Conservation (phyloP, 2,797 vertebrate genomes). For the Bufotes viridis region DNA sequence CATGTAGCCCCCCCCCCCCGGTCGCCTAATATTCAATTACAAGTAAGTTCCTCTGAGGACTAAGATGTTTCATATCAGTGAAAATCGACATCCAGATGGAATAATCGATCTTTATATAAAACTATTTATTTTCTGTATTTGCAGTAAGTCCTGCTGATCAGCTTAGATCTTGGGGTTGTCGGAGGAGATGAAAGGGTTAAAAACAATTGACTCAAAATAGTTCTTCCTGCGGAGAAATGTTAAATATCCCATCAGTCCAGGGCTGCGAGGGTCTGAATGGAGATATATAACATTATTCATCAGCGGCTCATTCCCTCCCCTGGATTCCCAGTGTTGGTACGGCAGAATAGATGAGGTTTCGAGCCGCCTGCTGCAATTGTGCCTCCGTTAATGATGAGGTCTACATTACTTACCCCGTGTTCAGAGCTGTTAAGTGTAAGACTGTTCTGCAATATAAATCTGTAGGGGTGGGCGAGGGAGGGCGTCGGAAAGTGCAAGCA, state of each 20-base stretch:
- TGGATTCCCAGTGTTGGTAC: background rate
- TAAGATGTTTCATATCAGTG: background rate
- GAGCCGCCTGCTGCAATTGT: conserved; percentile 22
- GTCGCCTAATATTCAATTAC: background rate
- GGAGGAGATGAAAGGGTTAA: conserved; percentile 26
- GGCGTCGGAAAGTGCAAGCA: background rate
- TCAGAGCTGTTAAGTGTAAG: background rate
- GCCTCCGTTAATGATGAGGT: conserved; percentile 25
- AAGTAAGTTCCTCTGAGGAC: background rate
- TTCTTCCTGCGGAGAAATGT: background rate
- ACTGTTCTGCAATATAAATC: background rate
- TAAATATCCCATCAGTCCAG: conserved; percentile 7
- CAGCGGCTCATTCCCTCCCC: background rate
- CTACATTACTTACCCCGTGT: conserved; percentile 22
- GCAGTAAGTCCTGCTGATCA: background rate
- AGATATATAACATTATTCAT: conserved; percentile 10
- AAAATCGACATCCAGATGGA: no score
- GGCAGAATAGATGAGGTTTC: conserved; percentile 27
- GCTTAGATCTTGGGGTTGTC: background rate
- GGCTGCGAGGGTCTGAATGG: conserved; percentile 1
- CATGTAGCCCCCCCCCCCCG: background rate
- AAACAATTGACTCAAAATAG: background rate
- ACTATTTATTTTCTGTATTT: background rate
- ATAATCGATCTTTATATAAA: background rate
- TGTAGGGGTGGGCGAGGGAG: background rate